These are phyloP conservation scores for Suricata suricatta DNA, from an alignment of 2,113 vertebrate species.

Conservation along the genomic window DNA sequence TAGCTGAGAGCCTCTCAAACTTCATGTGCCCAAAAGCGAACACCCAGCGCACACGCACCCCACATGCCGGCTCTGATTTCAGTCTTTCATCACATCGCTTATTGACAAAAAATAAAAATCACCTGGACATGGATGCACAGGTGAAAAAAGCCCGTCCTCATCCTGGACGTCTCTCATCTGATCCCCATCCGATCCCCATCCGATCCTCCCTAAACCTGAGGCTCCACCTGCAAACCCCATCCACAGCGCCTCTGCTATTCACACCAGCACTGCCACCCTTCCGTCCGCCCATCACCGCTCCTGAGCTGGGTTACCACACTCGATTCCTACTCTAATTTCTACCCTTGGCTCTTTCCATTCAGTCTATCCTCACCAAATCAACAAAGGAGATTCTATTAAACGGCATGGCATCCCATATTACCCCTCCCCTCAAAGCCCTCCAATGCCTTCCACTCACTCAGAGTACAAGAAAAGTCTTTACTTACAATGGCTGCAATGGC, in stretches of 20 bases:
- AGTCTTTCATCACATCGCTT: background rate
- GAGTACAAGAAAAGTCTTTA: background rate
- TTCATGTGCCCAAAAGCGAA: accelerated
- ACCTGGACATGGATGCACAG: background rate
- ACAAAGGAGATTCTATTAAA: background rate
- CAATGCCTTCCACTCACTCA: background rate
- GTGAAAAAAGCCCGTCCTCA: too few species aligned
- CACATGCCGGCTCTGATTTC: background rate
- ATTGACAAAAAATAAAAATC: background rate
- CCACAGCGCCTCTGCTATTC: background rate
- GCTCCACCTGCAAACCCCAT: background rate
- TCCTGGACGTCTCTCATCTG: background rate
- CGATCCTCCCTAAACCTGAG: background rate
- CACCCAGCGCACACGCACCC: background rate
- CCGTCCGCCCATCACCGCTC: background rate
- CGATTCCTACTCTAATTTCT: background rate
- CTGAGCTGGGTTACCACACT: background rate
- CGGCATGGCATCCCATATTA: background rate
- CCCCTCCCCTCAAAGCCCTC: background rate
- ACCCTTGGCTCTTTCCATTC: background rate
- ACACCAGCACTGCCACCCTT: accelerated
- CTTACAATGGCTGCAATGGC: background rate
- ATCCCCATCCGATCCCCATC: too few species aligned
- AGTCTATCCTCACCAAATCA: background rate
- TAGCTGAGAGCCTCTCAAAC: background rate